Evolutionary conservation across 2,888 invertebrate species (phyloP), one percentile per base, ranked within the genome.

Genomic region (Habroteleia sp.): DNA sequence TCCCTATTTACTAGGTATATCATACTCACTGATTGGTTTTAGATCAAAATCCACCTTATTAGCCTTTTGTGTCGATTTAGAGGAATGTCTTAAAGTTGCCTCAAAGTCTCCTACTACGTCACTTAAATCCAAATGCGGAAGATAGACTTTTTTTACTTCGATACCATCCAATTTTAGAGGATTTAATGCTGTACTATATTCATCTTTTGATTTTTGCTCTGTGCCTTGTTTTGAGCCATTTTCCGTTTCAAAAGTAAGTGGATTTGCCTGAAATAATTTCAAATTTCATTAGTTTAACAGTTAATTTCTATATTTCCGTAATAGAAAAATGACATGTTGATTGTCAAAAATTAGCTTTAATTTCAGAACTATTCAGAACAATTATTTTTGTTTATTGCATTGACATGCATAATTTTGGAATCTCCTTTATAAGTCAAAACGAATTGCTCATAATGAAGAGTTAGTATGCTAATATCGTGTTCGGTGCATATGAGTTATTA

Each of bases 61-160:
- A 8, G 27, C 23, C 10, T 69, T 69, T 20, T 20, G 50, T 10
- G 35, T 63, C 13, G 83, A 76, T 46, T 82, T 84, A 27, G 81
- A 79, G 33, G 86, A 82, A 62, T 91, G 89, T 80, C 92, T 91
- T 71, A 93, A 87, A 11, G 93, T 93, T 78, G 92, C 91, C 86
- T 94, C 94, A 84, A 94, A 94, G 86, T 94, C 94, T 58, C 91
- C 91, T 65, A 94, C 92, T 62, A 93, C 94, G 76, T 90, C 87
- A 77, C 85, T 87, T 44, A 87, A 80, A 69, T 87, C 87, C 58
- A 86, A 78, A 63, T 78, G 79, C 68, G 80, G 77, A n/a, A 82
- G 80, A 50, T 82, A 77, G 11, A 72, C 35, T 37, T 54, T 68
- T 13, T 44, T 58, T n/a, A 10, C 33, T 11, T 66, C 44, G 0